Base-by-base conservation (phyloP, 37 sponge, comb jelly and placozoan genomes). In the Oscarella lobularis region DNA sequence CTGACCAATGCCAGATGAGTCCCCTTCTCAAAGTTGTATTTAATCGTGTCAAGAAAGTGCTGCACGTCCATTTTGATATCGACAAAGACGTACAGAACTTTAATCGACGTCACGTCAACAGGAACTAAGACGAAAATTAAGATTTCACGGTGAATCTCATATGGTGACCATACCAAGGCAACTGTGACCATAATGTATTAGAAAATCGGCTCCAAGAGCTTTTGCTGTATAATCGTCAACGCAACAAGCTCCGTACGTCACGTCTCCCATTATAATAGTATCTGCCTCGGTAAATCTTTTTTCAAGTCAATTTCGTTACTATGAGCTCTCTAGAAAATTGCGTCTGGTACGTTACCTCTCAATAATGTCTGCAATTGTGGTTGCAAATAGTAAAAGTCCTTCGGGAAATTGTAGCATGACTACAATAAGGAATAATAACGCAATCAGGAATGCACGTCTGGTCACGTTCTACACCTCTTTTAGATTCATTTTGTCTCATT, bases 181-280 rank as follows among this genome's bases (percentile, higher is more conserved):
- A 73, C 92, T 92, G 80, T 95, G 96, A 0, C 96, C 96, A 55
- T 91, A 95, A 40, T 95, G 96, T 14, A 95, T 83, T 79, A 95
- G 82, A 38, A 95, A 39, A 41, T 95, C 96, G 3, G 92, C 86
- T 1, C 89, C 92, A 32, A 95, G 82, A 1, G 87, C 87, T 33
- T 80, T 67, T 0, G 96, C 96, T 20, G 96, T 95, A 79, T 79
- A 95, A 66, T 95, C 96, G 48, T 95, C 96, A 60, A 95, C 92
- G 85, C 92, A 95, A 60, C 96, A 95, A 1, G 96, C 96, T 0
- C 96, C 96, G 39, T 95, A 95, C 0, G 96, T 95, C 38, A 95
- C 96, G 74, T 95, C 96, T 1, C 96, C 96, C 89, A 95, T 86
- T 5, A 95, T 79, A 35, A 95, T n/a, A 1, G 80, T 83, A 40